Conservation (phyloP, 1,140 invertebrate genomes). For the Drosophila sp. region DNA sequence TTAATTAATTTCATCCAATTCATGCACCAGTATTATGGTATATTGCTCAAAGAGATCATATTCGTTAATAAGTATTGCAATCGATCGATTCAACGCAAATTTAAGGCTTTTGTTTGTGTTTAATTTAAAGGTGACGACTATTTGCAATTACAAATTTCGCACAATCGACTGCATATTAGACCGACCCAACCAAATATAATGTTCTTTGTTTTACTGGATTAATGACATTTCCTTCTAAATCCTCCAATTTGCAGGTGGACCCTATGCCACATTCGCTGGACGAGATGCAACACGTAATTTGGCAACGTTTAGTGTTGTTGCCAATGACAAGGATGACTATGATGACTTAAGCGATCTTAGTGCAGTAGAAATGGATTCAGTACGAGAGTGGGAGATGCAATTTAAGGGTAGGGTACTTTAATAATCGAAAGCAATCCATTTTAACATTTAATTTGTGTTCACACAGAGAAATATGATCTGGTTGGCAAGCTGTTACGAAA, state of each 20-base stretch:
- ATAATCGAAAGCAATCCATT: not conserved
- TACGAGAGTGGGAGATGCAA: constrained; percentile 98
- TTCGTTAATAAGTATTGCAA: too few species aligned
- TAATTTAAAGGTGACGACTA: too few species aligned
- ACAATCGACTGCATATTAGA: too few species aligned
- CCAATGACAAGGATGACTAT: constrained; percentile 92
- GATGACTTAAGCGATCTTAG: constrained; percentile 98
- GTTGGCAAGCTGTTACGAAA: constrained; percentile 96
- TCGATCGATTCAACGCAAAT: too few species aligned
- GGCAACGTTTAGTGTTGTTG: constrained; percentile 95
- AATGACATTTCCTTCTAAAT: too few species aligned
- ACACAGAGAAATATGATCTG: constrained; percentile 92
- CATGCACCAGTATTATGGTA: not conserved
- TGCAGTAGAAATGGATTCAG: constrained; percentile 92
- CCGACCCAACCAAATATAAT: too few species aligned
- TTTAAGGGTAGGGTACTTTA: constrained; percentile 87
- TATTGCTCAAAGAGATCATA: too few species aligned
- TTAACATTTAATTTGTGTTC: not conserved
- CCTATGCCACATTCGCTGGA: constrained; percentile 97
- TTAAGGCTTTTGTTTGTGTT: too few species aligned
- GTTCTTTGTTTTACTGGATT: too few species aligned
- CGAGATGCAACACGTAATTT: constrained; percentile 96
- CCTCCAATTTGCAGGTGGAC: constrained; percentile 85
- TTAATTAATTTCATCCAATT: not conserved
- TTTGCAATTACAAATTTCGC: too few species aligned